Conservation (phyloP, 2,113 vertebrate species). For the Larimichthys polyactis region DNA sequence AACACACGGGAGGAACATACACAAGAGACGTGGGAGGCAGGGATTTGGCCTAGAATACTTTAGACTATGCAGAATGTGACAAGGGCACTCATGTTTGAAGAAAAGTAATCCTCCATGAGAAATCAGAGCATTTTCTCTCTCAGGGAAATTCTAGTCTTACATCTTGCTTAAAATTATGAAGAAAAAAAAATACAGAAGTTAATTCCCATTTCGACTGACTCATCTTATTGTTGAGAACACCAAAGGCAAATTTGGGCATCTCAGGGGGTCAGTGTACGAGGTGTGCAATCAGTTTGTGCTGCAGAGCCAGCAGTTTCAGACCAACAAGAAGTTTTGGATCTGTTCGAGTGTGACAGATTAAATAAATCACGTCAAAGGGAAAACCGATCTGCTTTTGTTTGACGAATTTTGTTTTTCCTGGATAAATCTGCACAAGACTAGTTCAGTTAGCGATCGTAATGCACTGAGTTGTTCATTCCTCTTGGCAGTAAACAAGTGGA, state of each 20-base stretch:
- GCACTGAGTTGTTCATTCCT: background rate
- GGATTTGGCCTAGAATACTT: slow-evolving; percentile 46
- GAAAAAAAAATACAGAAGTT: slow-evolving; percentile 33
- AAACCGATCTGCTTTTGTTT: background rate
- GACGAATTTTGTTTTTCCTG: background rate
- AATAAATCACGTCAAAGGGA: slow-evolving; percentile 3
- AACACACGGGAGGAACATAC: slow-evolving; percentile 30
- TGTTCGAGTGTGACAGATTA: slow-evolving; percentile 6
- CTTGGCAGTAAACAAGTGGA: background rate
- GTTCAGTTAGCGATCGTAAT: background rate
- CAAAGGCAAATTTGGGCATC: slow-evolving; percentile 26
- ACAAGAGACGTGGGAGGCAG: slow-evolving; percentile 20
- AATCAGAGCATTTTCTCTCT: slow-evolving; percentile 37
- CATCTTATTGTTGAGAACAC: slow-evolving; percentile 45
- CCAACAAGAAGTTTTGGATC: slow-evolving; percentile 15
- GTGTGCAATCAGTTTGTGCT: slow-evolving; percentile 23
- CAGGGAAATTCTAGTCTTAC: background rate
- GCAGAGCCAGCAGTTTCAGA: slow-evolving; percentile 42
- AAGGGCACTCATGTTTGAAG: slow-evolving; percentile 57
- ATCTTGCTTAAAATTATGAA: slow-evolving; percentile 42
- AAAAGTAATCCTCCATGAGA: slow-evolving; percentile 46
- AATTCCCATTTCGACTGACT: slow-evolving; percentile 49
- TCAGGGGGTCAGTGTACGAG: slow-evolving; percentile 21
- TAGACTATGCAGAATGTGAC: slow-evolving; percentile 47
- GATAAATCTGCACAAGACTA: background rate